phyloP scores from a whole-genome alignment of 2,888 invertebrate genomes.

The Kryphioiulus occultus region DNA sequence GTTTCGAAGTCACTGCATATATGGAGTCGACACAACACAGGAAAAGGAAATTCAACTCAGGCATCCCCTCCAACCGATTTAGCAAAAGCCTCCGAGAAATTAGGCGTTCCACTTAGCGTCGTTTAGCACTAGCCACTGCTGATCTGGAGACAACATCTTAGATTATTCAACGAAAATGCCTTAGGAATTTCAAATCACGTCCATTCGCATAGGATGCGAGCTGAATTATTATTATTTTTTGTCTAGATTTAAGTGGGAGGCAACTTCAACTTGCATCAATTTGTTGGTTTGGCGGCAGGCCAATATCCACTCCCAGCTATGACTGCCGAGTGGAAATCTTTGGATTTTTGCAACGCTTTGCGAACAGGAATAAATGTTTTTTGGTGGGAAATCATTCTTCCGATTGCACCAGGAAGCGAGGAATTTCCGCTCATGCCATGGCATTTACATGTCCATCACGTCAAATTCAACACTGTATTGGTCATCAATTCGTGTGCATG shows the following conservation, averaged over 20 bases:
- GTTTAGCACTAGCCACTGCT: neutral
- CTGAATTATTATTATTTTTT: neutral
- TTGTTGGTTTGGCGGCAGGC: neutral
- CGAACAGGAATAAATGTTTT: neutral
- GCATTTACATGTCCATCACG: no score
- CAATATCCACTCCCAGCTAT: neutral
- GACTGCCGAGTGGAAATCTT: neutral
- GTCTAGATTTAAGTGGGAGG: neutral
- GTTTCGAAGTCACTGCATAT: neutral
- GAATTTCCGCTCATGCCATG: no score
- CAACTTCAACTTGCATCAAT: neutral
- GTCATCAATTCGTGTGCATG: no score
- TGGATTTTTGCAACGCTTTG: conserved; percentile 11
- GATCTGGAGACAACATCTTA: neutral
- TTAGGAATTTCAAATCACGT: neutral
- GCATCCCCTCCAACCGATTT: neutral
- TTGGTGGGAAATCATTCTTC: neutral
- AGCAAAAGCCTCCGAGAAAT: neutral
- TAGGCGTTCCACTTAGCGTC: neutral
- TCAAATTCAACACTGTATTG: no score
- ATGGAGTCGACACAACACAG: neutral
- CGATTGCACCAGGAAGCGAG: no score
- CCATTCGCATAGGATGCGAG: neutral
- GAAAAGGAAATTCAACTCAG: conserved; percentile 12
- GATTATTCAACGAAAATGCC: neutral